phyloP scores from a whole-genome alignment of 2,888 invertebrate genomes.

The Caenorhabditis sinica region DNA sequence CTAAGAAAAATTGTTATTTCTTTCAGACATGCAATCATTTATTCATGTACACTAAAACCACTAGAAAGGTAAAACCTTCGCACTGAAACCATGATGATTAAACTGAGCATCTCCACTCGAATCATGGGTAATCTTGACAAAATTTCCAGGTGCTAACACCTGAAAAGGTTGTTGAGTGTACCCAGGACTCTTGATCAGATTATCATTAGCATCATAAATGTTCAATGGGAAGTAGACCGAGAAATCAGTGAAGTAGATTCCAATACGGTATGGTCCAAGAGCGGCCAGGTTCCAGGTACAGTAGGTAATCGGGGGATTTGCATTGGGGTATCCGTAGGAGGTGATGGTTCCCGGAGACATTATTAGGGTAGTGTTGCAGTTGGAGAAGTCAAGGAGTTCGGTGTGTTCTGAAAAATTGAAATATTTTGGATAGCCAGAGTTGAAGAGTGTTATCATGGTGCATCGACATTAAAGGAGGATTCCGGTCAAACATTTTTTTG shows the following conservation, averaged over 20 bases:
- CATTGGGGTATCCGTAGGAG: constrained; percentile 14
- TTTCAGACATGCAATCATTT: too few species aligned
- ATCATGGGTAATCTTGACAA: constrained; percentile 21
- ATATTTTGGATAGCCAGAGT: too few species aligned
- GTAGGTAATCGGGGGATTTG: neutral
- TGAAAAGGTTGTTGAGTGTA: neutral
- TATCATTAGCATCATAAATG: constrained; percentile 20
- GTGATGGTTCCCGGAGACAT: constrained; percentile 33
- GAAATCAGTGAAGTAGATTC: constrained; percentile 26
- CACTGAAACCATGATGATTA: constrained; percentile 7
- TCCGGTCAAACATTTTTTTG: too few species aligned
- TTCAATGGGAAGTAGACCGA: constrained; percentile 3
- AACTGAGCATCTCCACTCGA: constrained; percentile 9
- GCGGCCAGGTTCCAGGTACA: constrained; percentile 25
- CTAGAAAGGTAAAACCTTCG: constrained; percentile 13
- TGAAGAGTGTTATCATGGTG: too few species aligned
- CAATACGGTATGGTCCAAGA: constrained; percentile 23
- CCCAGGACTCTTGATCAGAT: neutral
- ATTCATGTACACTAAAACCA: too few species aligned
- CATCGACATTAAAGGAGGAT: too few species aligned
- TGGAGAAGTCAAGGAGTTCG: constrained; percentile 11
- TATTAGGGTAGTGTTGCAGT: constrained; percentile 18
- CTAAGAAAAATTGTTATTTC: too few species aligned
- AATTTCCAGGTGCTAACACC: constrained; percentile 1
- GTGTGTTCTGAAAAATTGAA: neutral